Percentiles rank a stretch among this genome's conserved stretches.
These are phyloP conservation scores for Muscicapa comitata DNA, from an alignment of 2,797 vertebrate genomes.

Conservation along the genomic window DNA sequence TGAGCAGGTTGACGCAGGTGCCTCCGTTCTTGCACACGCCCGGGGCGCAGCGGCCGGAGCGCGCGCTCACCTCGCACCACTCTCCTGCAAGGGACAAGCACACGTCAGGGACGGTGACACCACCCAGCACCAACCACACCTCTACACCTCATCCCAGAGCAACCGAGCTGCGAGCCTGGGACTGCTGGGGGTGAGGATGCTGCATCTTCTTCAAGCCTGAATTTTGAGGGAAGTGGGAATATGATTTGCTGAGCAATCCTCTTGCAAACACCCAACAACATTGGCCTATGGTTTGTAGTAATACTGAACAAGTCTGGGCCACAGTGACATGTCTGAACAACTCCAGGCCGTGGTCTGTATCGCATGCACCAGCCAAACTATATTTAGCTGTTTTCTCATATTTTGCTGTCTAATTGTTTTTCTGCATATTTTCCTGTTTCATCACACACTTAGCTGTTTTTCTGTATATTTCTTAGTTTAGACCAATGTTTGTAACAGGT, in stretches of 20 bases:
- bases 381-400: too few species aligned
- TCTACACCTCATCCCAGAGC: neutral
- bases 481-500: too few species aligned
- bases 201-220: neutral
- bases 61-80: constrained; percentile 87
- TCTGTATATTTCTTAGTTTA: too few species aligned
- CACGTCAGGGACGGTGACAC: neutral
- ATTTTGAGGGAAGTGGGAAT: neutral
- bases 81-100: constrained; percentile 79
- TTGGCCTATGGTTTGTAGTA: neutral
- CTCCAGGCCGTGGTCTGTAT: too few species aligned
- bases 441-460: too few species aligned
- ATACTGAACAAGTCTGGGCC: too few species aligned
- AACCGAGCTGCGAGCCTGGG: fast-evolving
- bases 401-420: too few species aligned
- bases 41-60: constrained; percentile 86
- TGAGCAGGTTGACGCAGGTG: constrained; percentile 88
- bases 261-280: neutral
- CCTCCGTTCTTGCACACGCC: constrained; percentile 95
- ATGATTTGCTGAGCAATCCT: neutral
- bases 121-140: neutral
- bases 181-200: neutral
- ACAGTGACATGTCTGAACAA: too few species aligned
- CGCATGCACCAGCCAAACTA: too few species aligned
- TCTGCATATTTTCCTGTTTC: too few species aligned